Evolutionary conservation across 2,797 vertebrate genomes (phyloP).

Genomic region (Odontamblyopus lacepedii): DNA sequence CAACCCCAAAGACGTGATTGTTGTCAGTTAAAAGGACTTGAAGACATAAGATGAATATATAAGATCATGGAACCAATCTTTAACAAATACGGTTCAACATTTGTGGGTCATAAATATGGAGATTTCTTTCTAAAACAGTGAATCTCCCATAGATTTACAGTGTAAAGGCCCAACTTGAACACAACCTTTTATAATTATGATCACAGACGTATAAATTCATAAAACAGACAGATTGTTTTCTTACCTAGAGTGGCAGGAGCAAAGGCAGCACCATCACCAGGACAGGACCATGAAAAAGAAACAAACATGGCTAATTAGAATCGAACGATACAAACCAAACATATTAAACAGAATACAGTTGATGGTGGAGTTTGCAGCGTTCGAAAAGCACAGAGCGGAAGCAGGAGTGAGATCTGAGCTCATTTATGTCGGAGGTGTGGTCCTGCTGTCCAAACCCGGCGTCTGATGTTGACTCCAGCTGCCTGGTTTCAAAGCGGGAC

Average conservation of each 20-base stretch:
- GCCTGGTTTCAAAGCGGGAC: constrained; percentile 86
- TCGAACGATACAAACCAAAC: neutral
- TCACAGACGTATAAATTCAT: neutral
- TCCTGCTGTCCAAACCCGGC: neutral
- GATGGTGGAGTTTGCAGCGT: neutral
- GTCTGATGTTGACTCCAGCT: constrained; percentile 78
- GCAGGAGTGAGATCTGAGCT: neutral
- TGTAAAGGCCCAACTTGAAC: no score
- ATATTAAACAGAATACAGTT: neutral
- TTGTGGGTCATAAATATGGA: no score
- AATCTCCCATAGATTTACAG: no score
- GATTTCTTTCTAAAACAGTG: no score
- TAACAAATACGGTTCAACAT: no score
- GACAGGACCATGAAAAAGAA: constrained; percentile 37
- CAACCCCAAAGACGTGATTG: no score
- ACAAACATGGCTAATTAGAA: constrained; percentile 33
- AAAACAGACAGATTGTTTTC: constrained; percentile 17
- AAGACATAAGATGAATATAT: no score
- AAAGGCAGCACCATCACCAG: constrained; percentile 16
- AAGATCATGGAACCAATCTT: no score
- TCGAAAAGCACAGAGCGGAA: neutral
- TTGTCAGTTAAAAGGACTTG: no score
- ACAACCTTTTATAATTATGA: neutral
- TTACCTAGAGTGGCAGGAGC: constrained; percentile 64
- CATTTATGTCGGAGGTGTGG: constrained; percentile 2